phyloP scores from a whole-genome alignment of 2,888 invertebrate genomes.

The Zaprionus lineosus region DNA sequence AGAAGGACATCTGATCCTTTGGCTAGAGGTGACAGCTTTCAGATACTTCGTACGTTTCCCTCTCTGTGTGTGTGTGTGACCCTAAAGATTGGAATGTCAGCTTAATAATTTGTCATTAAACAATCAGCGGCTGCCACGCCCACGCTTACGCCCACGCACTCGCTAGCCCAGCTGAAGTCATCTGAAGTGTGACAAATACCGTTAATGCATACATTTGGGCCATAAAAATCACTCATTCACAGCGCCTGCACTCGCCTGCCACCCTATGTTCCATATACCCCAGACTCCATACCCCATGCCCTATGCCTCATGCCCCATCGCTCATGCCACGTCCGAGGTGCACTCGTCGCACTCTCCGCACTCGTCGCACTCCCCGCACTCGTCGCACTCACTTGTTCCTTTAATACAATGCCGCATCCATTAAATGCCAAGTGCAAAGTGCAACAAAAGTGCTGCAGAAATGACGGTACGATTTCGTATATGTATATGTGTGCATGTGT shows the following conservation, averaged over 20 bases:
- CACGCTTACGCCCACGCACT: conserved; percentile 37
- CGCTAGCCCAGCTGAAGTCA: conserved; percentile 31
- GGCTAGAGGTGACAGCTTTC: background rate
- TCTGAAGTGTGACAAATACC: conserved; percentile 56
- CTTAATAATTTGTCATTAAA: conserved; percentile 46
- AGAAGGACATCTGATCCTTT: too few relatives aligned
- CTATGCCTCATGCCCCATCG: too few relatives aligned
- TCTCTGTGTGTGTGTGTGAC: too few relatives aligned
- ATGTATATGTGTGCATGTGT: conserved; percentile 8
- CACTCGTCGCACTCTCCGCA: background rate
- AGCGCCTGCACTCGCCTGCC: conserved; percentile 15
- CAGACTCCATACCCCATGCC: too few relatives aligned
- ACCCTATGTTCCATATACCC: too few relatives aligned
- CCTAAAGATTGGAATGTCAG: background rate
- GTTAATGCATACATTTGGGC: conserved; percentile 45
- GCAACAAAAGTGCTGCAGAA: conserved; percentile 59
- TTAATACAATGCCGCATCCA: conserved; percentile 53
- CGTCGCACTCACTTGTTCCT: too few relatives aligned
- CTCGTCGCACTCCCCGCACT: background rate
- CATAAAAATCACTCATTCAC: conserved; percentile 63
- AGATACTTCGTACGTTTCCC: too few relatives aligned
- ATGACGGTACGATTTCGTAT: conserved; percentile 22
- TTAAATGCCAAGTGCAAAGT: conserved; percentile 68
- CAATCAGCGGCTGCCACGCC: conserved; percentile 31
- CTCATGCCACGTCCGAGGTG: too few relatives aligned